A percentile compares a stretch with the other conserved stretches of the same genome.
Conservation (phyloP, 2,113 vertebrate species). For the Limnothrissa miodon region DNA sequence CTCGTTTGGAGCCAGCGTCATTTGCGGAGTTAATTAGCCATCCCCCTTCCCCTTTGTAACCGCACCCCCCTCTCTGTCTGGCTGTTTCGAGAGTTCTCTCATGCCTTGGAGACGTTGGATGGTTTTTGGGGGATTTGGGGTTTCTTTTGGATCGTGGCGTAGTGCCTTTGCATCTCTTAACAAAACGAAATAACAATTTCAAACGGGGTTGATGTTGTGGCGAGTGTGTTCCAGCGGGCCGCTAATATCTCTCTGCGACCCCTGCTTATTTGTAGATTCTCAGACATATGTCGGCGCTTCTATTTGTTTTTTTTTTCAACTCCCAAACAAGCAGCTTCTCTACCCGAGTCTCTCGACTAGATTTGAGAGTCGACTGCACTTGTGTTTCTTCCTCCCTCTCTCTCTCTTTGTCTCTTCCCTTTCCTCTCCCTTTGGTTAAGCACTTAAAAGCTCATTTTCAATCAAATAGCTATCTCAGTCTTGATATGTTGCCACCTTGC, state of each 20-base stretch:
- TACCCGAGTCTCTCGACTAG: not conserved
- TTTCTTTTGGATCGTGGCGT: not conserved
- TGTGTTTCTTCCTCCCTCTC: not conserved
- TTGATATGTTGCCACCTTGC: not conserved
- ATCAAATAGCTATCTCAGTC: not conserved
- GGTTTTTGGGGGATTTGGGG: not conserved
- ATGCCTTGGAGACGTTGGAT: not conserved
- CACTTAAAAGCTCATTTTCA: not conserved
- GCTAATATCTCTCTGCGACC: not conserved
- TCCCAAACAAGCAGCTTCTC: not conserved
- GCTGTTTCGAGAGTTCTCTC: not conserved
- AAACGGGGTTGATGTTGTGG: not conserved
- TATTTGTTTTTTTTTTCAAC: not conserved
- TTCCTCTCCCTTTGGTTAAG: not conserved
- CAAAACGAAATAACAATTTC: not conserved
- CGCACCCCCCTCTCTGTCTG: not conserved
- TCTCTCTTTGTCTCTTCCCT: not conserved
- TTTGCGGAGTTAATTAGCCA: conserved; percentile 8
- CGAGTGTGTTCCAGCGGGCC: not conserved
- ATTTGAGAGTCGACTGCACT: not conserved
- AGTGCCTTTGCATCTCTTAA: not conserved
- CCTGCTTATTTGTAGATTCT: not conserved
- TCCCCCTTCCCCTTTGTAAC: not conserved
- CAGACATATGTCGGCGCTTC: not conserved
- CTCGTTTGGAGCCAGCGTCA: not conserved